Evolutionary conservation across 1,140 invertebrate genomes (phyloP).

Genomic region (Pogonomyrmex californicus): DNA sequence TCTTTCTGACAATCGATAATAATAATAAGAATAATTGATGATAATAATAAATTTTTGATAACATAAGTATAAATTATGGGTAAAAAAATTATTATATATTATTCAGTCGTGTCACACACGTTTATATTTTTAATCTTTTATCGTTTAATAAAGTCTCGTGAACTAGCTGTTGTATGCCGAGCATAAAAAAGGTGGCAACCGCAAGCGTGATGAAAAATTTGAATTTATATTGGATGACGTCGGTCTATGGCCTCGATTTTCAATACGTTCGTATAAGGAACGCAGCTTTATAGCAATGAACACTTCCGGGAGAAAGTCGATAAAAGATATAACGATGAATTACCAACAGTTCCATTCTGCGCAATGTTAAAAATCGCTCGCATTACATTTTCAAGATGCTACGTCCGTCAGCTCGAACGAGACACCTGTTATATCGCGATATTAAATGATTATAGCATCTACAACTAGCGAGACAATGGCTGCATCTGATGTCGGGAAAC

Average conservation of each 20-base stretch:
- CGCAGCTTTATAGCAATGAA: conserved; percentile 33
- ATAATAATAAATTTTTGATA: not conserved
- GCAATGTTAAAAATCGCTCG: not conserved
- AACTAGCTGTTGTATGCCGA: conserved; percentile 27
- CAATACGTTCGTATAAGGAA: conserved; percentile 44
- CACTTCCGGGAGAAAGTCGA: not conserved
- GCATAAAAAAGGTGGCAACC: conserved; percentile 51
- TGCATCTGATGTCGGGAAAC: conserved; percentile 14
- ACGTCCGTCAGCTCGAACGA: conserved; percentile 4
- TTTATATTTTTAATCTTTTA: conserved; percentile 24
- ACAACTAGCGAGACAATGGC: conserved; percentile 16
- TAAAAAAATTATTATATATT: conserved; percentile 5
- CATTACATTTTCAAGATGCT: not conserved
- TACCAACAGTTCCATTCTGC: not conserved
- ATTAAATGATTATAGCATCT: conserved; percentile 46
- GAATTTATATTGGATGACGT: conserved; percentile 58
- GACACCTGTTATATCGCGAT: conserved; percentile 6
- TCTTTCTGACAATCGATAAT: not conserved
- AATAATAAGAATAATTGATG: not conserved
- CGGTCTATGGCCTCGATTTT: conserved; percentile 53
- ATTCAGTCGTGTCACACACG: not conserved
- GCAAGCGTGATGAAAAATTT: conserved; percentile 61
- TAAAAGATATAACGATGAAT: conserved; percentile 34
- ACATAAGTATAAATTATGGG: not conserved
- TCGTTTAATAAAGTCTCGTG: conserved; percentile 49